Conservation (phyloP, 2,888 invertebrate genomes). For the Bugula neritina region DNA sequence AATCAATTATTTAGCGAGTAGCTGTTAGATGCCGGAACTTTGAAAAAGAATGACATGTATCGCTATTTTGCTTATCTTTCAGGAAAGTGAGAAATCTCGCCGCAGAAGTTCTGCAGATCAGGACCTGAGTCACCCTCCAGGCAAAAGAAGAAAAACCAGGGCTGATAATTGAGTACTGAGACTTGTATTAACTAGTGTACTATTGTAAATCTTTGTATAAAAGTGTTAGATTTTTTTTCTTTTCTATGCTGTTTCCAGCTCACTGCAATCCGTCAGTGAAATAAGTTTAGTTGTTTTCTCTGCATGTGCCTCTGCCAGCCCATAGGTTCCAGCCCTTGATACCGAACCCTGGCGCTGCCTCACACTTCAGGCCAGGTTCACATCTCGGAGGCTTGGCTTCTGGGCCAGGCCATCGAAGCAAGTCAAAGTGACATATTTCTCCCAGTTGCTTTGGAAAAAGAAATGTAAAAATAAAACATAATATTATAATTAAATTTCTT, state of each 20-base stretch:
- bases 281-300: too few species aligned
- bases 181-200: too few species aligned
- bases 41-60: too few species aligned
- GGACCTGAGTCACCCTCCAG: neutral
- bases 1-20: too few species aligned
- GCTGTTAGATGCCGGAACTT: too few species aligned
- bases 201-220: too few species aligned
- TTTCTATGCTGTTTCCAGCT: too few species aligned
- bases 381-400: neutral
- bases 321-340: neutral
- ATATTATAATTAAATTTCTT: too few species aligned
- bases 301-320: constrained; percentile 12
- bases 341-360: constrained; percentile 1
- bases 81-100: neutral
- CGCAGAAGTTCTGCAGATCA: constrained; percentile 18
- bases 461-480: too few species aligned
- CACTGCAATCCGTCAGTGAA: too few species aligned
- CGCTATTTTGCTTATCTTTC: too few species aligned
- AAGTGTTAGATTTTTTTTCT: too few species aligned
- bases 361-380: neutral
- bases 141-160: constrained; percentile 13
- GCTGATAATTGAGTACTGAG: constrained; percentile 4
- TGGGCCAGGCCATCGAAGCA: neutral
- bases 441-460: neutral
- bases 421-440: neutral